Evolutionary conservation across 2,888 invertebrate genomes (phyloP).

Genomic region (Leptinotarsa peninsularis): DNA sequence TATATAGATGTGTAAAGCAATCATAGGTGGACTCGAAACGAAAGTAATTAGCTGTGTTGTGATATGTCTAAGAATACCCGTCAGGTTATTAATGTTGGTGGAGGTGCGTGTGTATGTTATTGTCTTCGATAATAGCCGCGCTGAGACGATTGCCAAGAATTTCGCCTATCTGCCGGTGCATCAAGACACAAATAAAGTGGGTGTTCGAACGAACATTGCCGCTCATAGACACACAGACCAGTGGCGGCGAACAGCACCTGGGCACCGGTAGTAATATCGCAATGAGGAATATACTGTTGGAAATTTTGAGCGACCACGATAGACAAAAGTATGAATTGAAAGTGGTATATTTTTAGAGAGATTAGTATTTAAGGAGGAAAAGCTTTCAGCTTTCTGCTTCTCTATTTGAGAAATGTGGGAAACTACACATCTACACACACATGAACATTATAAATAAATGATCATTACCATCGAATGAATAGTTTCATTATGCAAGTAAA

Average conservation of each 20-base stretch:
- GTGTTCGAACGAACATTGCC: constrained; percentile 39
- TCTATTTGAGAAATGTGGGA: too few species aligned
- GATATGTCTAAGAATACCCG: constrained; percentile 57
- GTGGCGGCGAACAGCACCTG: constrained; percentile 13
- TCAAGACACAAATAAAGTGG: constrained; percentile 44
- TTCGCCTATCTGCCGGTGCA: constrained; percentile 47
- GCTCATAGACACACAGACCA: constrained; percentile 25
- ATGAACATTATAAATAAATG: too few species aligned
- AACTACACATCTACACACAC: too few species aligned
- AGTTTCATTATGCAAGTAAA: too few species aligned
- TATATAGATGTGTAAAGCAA: constrained; percentile 9
- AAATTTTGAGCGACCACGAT: neutral
- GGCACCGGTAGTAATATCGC: neutral
- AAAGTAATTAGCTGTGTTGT: constrained; percentile 51
- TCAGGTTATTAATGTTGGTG: constrained; percentile 57
- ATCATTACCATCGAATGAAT: too few species aligned
- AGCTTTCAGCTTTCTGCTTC: too few species aligned
- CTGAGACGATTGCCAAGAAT: constrained; percentile 56
- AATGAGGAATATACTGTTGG: neutral
- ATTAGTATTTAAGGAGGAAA: too few species aligned
- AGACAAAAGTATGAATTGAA: too few species aligned
- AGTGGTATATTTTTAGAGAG: too few species aligned
- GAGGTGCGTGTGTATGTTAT: constrained; percentile 60
- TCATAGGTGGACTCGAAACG: constrained; percentile 20
- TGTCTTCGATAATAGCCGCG: constrained; percentile 58